These are phyloP conservation scores for Tretioscincus oriximinensis DNA, from an alignment of 2,113 vertebrate species.

Conservation along the genomic window DNA sequence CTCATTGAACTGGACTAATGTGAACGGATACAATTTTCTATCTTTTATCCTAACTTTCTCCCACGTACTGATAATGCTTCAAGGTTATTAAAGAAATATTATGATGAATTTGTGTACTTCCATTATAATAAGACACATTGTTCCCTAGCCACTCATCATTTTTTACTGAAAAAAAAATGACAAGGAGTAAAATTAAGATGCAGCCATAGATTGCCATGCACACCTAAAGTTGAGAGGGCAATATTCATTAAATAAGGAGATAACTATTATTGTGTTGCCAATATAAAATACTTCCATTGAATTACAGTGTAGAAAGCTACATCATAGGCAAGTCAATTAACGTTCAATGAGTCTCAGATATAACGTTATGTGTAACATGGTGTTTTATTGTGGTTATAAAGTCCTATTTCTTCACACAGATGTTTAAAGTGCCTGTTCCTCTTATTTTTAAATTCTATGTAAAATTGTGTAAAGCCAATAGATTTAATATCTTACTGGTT, in stretches of 20 bases:
- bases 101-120: constrained; percentile 30
- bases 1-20: not conserved
- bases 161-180: constrained; percentile 45
- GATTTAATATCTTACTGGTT: constrained; percentile 34
- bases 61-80: not conserved
- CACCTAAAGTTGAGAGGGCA: too few relatives aligned
- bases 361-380: constrained; percentile 2
- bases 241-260: constrained; percentile 32
- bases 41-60: constrained; percentile 30
- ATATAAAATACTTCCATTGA: constrained; percentile 49
- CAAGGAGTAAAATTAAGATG: too few relatives aligned
- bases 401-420: constrained; percentile 25
- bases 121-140: constrained; percentile 27
- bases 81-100: constrained; percentile 44
- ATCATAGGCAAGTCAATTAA: constrained; percentile 47
- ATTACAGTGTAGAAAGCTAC: constrained; percentile 51
- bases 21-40: not conserved
- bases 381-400: constrained; percentile 49
- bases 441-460: constrained; percentile 26
- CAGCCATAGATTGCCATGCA: too few relatives aligned
- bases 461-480: constrained; percentile 34
- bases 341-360: constrained; percentile 39
- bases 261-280: constrained; percentile 48
- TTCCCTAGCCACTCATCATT: constrained; percentile 11
- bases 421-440: constrained; percentile 11